Percentiles rank a stretch among this genome's conserved stretches.
These are phyloP conservation scores for Agrochola circellaris DNA, from an alignment of 2,888 invertebrate species.

Conservation along the genomic window DNA sequence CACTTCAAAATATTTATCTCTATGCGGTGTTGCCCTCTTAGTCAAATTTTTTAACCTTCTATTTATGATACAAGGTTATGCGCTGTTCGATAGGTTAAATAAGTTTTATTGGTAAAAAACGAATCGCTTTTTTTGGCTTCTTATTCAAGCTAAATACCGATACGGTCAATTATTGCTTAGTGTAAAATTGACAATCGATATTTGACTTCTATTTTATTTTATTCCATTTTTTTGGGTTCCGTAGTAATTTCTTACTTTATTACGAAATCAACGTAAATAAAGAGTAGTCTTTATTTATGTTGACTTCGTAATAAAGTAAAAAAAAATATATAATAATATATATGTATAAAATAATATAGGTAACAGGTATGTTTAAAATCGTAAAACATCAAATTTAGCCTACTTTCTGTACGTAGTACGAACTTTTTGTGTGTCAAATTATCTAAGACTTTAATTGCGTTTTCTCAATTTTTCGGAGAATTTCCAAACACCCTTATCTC, in stretches of 20 bases:
- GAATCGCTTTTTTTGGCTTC: constrained; percentile 12
- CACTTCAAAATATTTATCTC: constrained; percentile 54
- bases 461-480: not conserved
- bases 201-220: not conserved
- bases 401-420: constrained; percentile 8
- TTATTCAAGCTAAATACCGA: constrained; percentile 1
- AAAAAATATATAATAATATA: too few relatives aligned
- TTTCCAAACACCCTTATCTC: constrained; percentile 15
- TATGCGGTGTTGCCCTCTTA: constrained; percentile 55
- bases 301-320: too few relatives aligned
- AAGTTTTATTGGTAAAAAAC: constrained; percentile 10
- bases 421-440: constrained; percentile 24
- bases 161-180: not conserved
- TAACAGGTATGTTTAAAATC: constrained; percentile 21
- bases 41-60: constrained; percentile 55
- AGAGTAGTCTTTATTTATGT: too few relatives aligned
- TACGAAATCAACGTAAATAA: constrained; percentile 8
- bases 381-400: constrained; percentile 11
- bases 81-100: constrained; percentile 36
- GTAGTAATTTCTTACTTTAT: not conserved
- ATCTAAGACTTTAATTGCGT: constrained; percentile 21
- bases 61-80: constrained; percentile 49
- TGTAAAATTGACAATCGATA: not conserved
- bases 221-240: too few relatives aligned
- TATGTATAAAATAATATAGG: too few relatives aligned